Percentiles rank a stretch among this genome's conserved stretches.
These are phyloP conservation scores for Probaryconus sp. DNA, from an alignment of 1,140 invertebrate genomes.

Conservation along the genomic window DNA sequence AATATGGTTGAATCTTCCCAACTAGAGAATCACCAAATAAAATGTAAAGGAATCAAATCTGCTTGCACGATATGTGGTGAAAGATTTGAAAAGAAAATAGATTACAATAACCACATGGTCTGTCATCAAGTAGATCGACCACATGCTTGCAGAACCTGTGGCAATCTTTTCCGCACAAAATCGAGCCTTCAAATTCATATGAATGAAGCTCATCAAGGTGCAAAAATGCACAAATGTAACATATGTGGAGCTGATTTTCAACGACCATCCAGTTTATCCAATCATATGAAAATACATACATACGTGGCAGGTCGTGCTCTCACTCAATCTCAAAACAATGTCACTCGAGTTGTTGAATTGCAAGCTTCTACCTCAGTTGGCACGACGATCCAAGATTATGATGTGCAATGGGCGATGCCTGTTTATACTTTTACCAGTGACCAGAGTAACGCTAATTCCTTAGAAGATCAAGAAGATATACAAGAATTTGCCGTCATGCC, in stretches of 20 bases:
- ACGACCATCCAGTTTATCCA: slow-evolving; percentile 77
- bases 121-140: slow-evolving; percentile 75
- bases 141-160: slow-evolving; percentile 73
- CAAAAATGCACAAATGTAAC: slow-evolving; percentile 72
- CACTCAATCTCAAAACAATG: slow-evolving; percentile 58
- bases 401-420: slow-evolving; percentile 70
- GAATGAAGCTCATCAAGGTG: slow-evolving; percentile 67
- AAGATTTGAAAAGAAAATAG: slow-evolving; percentile 72
- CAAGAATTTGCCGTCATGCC: slow-evolving; percentile 72
- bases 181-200: slow-evolving; percentile 70
- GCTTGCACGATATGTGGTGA: slow-evolving; percentile 70
- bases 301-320: slow-evolving; percentile 76
- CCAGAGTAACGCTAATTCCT: slow-evolving; percentile 49
- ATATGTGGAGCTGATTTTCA: slow-evolving; percentile 77
- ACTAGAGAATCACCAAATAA: slow-evolving; percentile 62
- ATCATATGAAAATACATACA: slow-evolving; percentile 78
- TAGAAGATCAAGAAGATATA: slow-evolving; percentile 65
- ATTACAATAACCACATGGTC: slow-evolving; percentile 76
- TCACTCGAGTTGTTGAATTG: slow-evolving; percentile 38
- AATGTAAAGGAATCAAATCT: slow-evolving; percentile 63
- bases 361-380: slow-evolving; percentile 50
- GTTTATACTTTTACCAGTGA: slow-evolving; percentile 68
- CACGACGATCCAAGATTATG: slow-evolving; percentile 9
- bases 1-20: slow-evolving; percentile 53
- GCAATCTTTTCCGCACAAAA: slow-evolving; percentile 73